Percentiles rank a stretch among this genome's conserved stretches.
phyloP scores from a whole-genome alignment of 2,888 invertebrate genomes.

The Empis livida region DNA sequence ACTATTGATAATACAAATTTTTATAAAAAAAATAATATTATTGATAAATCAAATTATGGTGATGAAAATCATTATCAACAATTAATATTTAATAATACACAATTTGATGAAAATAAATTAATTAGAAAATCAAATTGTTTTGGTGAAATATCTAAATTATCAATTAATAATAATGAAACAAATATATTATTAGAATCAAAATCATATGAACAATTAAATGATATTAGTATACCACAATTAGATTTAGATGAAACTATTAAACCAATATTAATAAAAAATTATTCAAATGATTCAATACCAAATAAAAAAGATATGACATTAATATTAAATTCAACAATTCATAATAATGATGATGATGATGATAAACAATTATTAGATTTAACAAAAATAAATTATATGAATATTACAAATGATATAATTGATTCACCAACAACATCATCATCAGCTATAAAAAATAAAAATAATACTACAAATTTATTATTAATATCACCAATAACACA shows the following conservation, averaged over 20 bases:
- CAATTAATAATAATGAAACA: too few species aligned
- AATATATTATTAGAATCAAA: too few species aligned
- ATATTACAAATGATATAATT: slow-evolving; percentile 25
- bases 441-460: slow-evolving; percentile 11
- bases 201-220: slow-evolving; percentile 12
- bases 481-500: slow-evolving; percentile 20
- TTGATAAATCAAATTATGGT: too few species aligned
- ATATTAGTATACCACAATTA: slow-evolving; percentile 7
- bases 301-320: slow-evolving; percentile 28
- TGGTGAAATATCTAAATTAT: too few species aligned
- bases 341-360: slow-evolving; percentile 13
- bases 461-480: slow-evolving; percentile 23
- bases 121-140: neutral
- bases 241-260: neutral
- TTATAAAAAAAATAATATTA: too few species aligned
- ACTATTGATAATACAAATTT: neutral
- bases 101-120: slow-evolving; percentile 4
- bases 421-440: too few species aligned
- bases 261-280: neutral
- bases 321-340: slow-evolving; percentile 28
- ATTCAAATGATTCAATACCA: slow-evolving; percentile 21
- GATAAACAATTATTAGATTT: slow-evolving; percentile 25
- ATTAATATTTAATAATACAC: neutral
- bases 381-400: slow-evolving; percentile 19
- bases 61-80: too few species aligned